These are phyloP conservation scores for Drosophila melanocephala DNA, from an alignment of 2,888 invertebrate genomes.

Conservation along the genomic window DNA sequence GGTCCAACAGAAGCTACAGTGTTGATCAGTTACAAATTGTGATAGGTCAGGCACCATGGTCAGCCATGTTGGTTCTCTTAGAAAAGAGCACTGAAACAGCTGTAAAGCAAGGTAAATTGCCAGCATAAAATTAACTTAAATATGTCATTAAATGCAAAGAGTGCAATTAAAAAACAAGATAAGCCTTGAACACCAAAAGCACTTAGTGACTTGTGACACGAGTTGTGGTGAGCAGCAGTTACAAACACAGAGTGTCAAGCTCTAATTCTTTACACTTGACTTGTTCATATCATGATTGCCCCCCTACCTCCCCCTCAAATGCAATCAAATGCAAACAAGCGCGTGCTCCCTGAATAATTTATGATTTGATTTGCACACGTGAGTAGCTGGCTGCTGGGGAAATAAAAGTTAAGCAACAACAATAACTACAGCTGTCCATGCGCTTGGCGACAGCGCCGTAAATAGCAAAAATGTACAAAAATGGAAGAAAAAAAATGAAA, in stretches of 20 bases:
- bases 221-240: conserved; percentile 1
- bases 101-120: background rate
- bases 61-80: conserved; percentile 5
- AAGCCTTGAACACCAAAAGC: conserved; percentile 17
- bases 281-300: conserved; percentile 20
- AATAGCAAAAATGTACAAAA: conserved; percentile 42
- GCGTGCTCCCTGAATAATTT: conserved; percentile 60
- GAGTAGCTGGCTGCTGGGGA: conserved; percentile 44
- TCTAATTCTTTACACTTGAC: conserved; percentile 24
- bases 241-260: conserved; percentile 10
- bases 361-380: conserved; percentile 62
- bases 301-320: conserved; percentile 30
- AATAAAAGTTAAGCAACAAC: conserved; percentile 24
- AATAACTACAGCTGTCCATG: conserved; percentile 45
- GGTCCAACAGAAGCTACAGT: background rate
- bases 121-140: conserved; percentile 1
- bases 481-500: conserved; percentile 42
- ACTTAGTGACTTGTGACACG: conserved; percentile 3
- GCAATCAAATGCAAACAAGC: conserved; percentile 78
- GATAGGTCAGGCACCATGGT: conserved; percentile 29
- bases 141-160: background rate
- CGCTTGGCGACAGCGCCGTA: conserved; percentile 44
- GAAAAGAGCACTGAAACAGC: conserved; percentile 16
- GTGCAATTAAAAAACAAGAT: background rate
- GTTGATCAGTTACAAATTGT: conserved; percentile 18